Conservation (phyloP, 2,113 vertebrate species). For the Oncorhynchus tshawytscha region DNA sequence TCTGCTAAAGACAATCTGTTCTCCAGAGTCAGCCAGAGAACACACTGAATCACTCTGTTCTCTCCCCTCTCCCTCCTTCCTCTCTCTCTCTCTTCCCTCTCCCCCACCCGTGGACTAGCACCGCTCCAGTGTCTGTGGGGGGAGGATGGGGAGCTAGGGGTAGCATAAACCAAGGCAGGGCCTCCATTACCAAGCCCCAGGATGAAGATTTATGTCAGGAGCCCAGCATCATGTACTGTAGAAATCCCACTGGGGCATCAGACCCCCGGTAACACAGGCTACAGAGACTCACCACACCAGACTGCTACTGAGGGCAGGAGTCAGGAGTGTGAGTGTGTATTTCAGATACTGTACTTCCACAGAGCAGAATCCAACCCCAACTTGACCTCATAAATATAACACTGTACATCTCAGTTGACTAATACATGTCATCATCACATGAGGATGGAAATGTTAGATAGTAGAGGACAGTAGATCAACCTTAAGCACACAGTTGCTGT, state of each 20-base stretch:
- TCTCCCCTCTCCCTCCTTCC: not conserved
- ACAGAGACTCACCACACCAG: too few species aligned
- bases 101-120: not conserved
- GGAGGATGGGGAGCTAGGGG: not conserved
- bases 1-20: constrained; percentile 34
- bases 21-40: not conserved
- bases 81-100: not conserved
- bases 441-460: not conserved
- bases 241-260: too few species aligned
- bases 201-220: not conserved
- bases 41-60: not conserved
- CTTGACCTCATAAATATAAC: not conserved
- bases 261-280: too few species aligned
- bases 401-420: not conserved
- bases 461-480: constrained; percentile 58
- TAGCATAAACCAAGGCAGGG: not conserved
- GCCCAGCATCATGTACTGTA: too few species aligned
- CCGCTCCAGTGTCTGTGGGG: not conserved
- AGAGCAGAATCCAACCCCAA: too few species aligned
- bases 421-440: not conserved
- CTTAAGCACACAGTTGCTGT: constrained; percentile 99
- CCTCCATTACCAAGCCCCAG: not conserved
- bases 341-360: too few species aligned
- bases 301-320: too few species aligned
- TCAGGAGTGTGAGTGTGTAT: too few species aligned